A percentile compares a stretch with the other conserved stretches of the same genome.
Evolutionary conservation across 2,113 vertebrate genomes (phyloP).

Genomic region (Leptodactylus fuscus): DNA sequence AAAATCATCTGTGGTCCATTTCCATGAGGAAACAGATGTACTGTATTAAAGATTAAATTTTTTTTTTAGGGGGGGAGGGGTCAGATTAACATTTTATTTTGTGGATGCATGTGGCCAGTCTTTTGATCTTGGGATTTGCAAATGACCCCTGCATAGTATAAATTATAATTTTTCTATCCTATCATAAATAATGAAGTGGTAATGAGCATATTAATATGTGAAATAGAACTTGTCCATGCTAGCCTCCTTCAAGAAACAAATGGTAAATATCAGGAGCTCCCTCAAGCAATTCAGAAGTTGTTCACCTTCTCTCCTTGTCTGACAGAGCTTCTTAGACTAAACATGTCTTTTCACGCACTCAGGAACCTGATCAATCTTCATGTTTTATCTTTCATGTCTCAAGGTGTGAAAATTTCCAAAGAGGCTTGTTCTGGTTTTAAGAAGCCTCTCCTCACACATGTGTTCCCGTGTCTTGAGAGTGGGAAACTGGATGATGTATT

Average conservation of each 20-base stretch:
- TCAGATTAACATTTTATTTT: neutral
- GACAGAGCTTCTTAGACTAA: constrained; percentile 49
- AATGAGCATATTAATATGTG: constrained; percentile 31
- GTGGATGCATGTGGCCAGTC: neutral
- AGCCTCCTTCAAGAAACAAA: constrained; percentile 50
- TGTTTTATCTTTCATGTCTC: constrained; percentile 26
- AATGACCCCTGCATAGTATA: neutral
- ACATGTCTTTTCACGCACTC: constrained; percentile 64
- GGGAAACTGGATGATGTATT: constrained; percentile 3
- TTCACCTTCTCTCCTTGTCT: constrained; percentile 43
- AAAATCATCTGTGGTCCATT: too few species aligned
- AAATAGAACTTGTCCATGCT: constrained; percentile 61
- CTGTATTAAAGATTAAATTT: too few species aligned
- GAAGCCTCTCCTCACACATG: neutral
- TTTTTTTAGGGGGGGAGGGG: too few species aligned
- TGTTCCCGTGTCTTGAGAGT: neutral
- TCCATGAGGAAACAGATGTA: too few species aligned
- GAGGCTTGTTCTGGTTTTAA: constrained; percentile 12
- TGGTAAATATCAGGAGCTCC: constrained; percentile 59
- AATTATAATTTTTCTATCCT: neutral
- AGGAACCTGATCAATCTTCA: constrained; percentile 53
- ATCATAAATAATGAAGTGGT: neutral
- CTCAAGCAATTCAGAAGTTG: constrained; percentile 55
- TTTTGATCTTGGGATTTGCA: neutral
- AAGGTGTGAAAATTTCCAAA: constrained; percentile 57